phyloP scores from a whole-genome alignment of 2,797 vertebrate genomes.

The Synaphobranchus kaupii region DNA sequence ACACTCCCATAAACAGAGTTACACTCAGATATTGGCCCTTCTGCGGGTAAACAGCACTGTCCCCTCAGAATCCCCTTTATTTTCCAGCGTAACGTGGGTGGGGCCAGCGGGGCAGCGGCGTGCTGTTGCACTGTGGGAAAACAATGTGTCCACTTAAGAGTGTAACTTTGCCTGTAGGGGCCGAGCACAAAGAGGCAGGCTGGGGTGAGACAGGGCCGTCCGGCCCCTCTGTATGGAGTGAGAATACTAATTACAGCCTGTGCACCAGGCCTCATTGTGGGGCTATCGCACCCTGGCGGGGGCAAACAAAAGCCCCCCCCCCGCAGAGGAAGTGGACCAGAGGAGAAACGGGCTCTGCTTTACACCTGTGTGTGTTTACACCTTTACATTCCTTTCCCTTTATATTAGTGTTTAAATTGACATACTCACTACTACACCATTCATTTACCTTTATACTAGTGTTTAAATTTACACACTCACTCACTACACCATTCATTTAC shows the following conservation, averaged over 20 bases:
- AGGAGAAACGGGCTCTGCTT: too few relatives aligned
- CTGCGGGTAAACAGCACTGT: background rate
- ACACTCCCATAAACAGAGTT: background rate
- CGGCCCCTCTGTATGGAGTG: conserved; percentile 65
- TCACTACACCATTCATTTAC: too few relatives aligned
- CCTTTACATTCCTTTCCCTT: too few relatives aligned
- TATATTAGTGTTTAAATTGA: too few relatives aligned
- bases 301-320: conserved; percentile 71
- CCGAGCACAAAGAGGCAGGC: conserved; percentile 60
- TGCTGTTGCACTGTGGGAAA: conserved; percentile 23
- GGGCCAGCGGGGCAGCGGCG: conserved; percentile 23
- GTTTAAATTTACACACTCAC: too few relatives aligned
- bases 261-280: conserved; percentile 64
- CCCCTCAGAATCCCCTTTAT: background rate
- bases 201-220: conserved; percentile 58
- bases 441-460: too few relatives aligned
- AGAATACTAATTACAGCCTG: conserved; percentile 78
- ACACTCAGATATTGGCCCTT: too few relatives aligned
- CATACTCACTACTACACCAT: too few relatives aligned
- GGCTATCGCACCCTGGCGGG: conserved; percentile 63
- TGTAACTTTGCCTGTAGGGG: conserved; percentile 30
- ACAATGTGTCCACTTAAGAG: conserved; percentile 29
- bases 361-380: too few relatives aligned
- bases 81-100: background rate
- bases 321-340: conserved; percentile 41